These are phyloP conservation scores for Helostoma temminkii DNA, from an alignment of 2,797 vertebrate species.

Conservation along the genomic window DNA sequence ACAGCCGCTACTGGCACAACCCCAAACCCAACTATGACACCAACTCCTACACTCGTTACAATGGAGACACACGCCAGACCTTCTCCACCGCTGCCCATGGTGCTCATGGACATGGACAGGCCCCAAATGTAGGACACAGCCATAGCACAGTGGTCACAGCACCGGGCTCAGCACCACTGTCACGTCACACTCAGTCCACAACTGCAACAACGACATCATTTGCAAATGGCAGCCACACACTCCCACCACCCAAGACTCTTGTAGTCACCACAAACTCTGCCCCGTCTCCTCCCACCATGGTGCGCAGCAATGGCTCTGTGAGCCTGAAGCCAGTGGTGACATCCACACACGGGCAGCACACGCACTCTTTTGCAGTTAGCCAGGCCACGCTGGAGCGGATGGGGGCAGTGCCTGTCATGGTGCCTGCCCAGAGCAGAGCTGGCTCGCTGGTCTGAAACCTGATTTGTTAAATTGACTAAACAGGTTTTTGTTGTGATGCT, in stretches of 20 bases:
- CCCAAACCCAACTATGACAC: constrained; percentile 89
- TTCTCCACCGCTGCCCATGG: constrained; percentile 82
- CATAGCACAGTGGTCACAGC: too few species aligned
- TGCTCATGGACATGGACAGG: constrained; percentile 66
- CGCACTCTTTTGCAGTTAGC: constrained; percentile 92
- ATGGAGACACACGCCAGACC: constrained; percentile 90
- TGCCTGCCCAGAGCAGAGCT: constrained; percentile 95
- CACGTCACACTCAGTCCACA: constrained; percentile 69
- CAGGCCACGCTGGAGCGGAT: constrained; percentile 95
- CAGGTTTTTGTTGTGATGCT: constrained; percentile 34
- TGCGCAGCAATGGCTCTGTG: constrained; percentile 91
- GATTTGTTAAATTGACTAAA: constrained; percentile 24
- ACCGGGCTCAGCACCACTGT: constrained; percentile 78
- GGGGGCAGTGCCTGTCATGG: constrained; percentile 96
- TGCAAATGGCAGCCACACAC: constrained; percentile 91
- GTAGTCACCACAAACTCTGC: constrained; percentile 95
- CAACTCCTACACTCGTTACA: constrained; percentile 92
- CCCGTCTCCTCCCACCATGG: constrained; percentile 87
- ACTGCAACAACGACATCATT: constrained; percentile 78
- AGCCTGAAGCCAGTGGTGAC: constrained; percentile 87
- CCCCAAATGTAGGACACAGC: constrained; percentile 69
- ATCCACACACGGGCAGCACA: constrained; percentile 85
- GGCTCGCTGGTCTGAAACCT: constrained; percentile 91
- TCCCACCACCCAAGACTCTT: constrained; percentile 92
- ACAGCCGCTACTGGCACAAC: constrained; percentile 96